Percentiles rank a stretch among this genome's conserved stretches.
Evolutionary conservation across 1,140 invertebrate genomes (phyloP).

Genomic region (Magallana ariakensis): DNA sequence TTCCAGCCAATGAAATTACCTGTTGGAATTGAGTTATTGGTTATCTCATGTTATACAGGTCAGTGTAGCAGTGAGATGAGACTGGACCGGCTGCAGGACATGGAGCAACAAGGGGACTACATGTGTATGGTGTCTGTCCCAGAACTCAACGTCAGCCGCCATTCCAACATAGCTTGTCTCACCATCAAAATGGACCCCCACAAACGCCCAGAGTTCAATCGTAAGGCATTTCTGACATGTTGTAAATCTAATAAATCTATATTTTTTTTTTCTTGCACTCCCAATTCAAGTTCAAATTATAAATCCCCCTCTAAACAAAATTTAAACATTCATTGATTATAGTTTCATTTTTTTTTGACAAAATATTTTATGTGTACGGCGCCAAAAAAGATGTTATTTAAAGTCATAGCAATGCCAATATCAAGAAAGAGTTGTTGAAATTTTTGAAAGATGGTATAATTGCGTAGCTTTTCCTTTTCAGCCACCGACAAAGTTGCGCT

Average conservation of each 20-base stretch:
- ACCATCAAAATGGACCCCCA: conserved; percentile 44
- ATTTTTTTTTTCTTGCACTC: too few relatives aligned
- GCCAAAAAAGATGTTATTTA: too few relatives aligned
- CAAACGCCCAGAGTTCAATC: conserved; percentile 51
- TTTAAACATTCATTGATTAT: too few relatives aligned
- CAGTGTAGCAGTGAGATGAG: conserved; percentile 53
- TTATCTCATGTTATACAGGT: conserved; percentile 42
- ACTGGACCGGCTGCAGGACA: conserved; percentile 54
- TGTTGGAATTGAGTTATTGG: too few relatives aligned
- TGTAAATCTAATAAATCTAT: not conserved
- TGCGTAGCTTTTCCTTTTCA: conserved; percentile 54
- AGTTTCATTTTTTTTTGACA: too few relatives aligned
- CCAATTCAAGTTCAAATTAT: too few relatives aligned
- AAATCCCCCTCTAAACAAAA: too few relatives aligned
- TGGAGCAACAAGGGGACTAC: conserved; percentile 57
- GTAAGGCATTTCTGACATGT: conserved; percentile 31
- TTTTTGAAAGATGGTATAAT: not conserved
- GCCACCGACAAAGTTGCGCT: conserved; percentile 81
- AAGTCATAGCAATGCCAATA: too few relatives aligned
- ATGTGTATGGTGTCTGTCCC: conserved; percentile 56
- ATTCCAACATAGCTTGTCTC: conserved; percentile 51
- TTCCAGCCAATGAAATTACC: too few relatives aligned
- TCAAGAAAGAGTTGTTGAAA: not conserved
- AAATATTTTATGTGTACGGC: too few relatives aligned
- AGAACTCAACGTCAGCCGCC: not conserved